These are phyloP conservation scores for Elegia similella DNA, from an alignment of 2,888 invertebrate genomes.

Conservation along the genomic window DNA sequence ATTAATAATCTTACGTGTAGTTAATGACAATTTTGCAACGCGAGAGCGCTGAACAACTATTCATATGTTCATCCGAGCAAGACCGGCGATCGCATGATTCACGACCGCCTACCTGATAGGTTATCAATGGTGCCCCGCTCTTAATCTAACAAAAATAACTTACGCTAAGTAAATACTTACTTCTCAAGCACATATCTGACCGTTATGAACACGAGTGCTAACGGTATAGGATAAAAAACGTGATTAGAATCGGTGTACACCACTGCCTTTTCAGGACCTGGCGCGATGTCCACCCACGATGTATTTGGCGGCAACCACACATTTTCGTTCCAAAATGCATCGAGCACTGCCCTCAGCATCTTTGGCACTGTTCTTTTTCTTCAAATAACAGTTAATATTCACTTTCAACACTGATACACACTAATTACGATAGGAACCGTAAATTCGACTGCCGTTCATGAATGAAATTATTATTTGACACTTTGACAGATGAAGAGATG, in stretches of 20 bases:
- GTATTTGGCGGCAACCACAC: conserved; percentile 96
- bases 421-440: conserved; percentile 10
- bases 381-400: conserved; percentile 3
- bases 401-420: conserved; percentile 18
- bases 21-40: too few species aligned
- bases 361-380: conserved; percentile 28
- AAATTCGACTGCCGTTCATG: conserved; percentile 13
- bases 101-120: conserved; percentile 17
- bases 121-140: conserved; percentile 15
- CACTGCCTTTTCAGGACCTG: conserved; percentile 86
- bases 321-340: conserved; percentile 89
- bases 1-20: background rate
- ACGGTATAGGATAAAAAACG: conserved; percentile 90
- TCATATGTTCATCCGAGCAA: background rate
- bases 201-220: conserved; percentile 89
- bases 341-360: conserved; percentile 70
- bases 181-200: conserved; percentile 91
- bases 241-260: conserved; percentile 90
- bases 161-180: conserved; percentile 79
- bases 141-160: background rate
- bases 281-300: conserved; percentile 93
- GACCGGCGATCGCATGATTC: background rate
- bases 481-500: background rate
- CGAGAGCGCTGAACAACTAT: background rate
- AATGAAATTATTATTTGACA: conserved; percentile 6